A percentile compares a stretch with the other conserved stretches of the same genome.
phyloP scores from a whole-genome alignment of 1,140 invertebrate genomes.

The Cephus cinctus region DNA sequence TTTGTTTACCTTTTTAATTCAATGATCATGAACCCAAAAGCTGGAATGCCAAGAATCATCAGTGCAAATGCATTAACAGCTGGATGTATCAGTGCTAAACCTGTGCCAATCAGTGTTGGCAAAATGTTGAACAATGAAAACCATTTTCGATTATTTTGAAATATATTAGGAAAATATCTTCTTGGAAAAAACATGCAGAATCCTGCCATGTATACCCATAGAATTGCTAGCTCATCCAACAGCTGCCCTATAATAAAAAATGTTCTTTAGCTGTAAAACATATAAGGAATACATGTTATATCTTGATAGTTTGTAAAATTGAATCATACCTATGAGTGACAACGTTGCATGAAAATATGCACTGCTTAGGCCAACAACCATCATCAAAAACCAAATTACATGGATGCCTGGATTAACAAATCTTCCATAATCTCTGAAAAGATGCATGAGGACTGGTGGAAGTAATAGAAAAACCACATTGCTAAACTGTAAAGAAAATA shows the following conservation, averaged over 20 bases:
- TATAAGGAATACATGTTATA: background rate
- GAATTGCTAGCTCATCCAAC: conserved; percentile 75
- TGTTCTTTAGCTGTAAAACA: background rate
- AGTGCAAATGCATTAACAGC: conserved; percentile 76
- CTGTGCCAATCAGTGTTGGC: conserved; percentile 64
- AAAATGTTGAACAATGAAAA: conserved; percentile 57
- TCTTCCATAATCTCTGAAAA: conserved; percentile 73
- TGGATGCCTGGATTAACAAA: conserved; percentile 75
- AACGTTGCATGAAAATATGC: conserved; percentile 83
- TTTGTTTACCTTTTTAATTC: conserved; percentile 68
- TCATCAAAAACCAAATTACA: conserved; percentile 72
- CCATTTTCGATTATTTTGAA: conserved; percentile 64
- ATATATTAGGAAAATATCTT: conserved; percentile 66
- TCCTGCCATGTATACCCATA: conserved; percentile 77
- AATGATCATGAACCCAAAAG: conserved; percentile 64
- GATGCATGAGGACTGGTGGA: conserved; percentile 72
- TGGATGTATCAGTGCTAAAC: conserved; percentile 69
- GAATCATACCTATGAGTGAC: conserved; percentile 67
- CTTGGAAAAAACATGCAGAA: conserved; percentile 73
- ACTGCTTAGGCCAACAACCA: conserved; percentile 76
- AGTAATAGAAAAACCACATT: conserved; percentile 76
- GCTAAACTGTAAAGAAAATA: conserved; percentile 64
- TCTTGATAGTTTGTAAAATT: conserved; percentile 10
- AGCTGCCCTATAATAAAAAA: conserved; percentile 62
- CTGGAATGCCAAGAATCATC: conserved; percentile 72